Conservation (phyloP, 1,140 invertebrate genomes). For the Halesus radiatus region DNA sequence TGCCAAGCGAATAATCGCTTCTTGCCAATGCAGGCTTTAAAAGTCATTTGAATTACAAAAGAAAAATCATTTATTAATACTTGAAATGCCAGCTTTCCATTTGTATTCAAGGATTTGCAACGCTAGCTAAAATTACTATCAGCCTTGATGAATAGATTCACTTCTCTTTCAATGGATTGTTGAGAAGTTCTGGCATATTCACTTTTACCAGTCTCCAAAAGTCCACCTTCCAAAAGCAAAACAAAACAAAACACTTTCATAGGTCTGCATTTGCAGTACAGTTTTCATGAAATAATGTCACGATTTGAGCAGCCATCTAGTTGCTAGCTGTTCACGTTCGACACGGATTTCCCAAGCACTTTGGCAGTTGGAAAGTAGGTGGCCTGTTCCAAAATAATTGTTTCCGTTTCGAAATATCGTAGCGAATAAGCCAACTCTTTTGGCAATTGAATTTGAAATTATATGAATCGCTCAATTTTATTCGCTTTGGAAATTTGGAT, state of each 20-base stretch:
- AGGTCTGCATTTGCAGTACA: too few relatives aligned
- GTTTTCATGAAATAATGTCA: slow-evolving; percentile 11
- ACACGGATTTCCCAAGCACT: slow-evolving; percentile 35
- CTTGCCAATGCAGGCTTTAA: not conserved
- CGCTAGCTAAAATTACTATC: not conserved
- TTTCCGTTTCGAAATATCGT: slow-evolving; percentile 31
- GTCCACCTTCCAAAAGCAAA: too few relatives aligned
- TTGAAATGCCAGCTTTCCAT: slow-evolving; percentile 19
- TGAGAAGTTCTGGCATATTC: too few relatives aligned
- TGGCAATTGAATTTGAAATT: not conserved
- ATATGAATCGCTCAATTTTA: too few relatives aligned
- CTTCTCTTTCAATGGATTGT: too few relatives aligned
- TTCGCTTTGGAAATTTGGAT: too few relatives aligned
- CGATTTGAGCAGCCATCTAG: slow-evolving; percentile 15
- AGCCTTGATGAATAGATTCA: not conserved
- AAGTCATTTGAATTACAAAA: not conserved
- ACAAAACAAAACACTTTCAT: too few relatives aligned
- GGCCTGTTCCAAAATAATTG: slow-evolving; percentile 30
- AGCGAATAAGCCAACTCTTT: not conserved
- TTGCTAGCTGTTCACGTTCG: slow-evolving; percentile 36
- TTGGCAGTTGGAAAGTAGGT: slow-evolving; percentile 38
- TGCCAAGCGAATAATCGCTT: too few relatives aligned
- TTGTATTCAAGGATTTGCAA: slow-evolving; percentile 25
- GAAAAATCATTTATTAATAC: not conserved
- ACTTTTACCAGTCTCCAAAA: too few relatives aligned